Base-by-base conservation (phyloP, 2,113 vertebrate species). In the Aptenodytes forsteri region DNA sequence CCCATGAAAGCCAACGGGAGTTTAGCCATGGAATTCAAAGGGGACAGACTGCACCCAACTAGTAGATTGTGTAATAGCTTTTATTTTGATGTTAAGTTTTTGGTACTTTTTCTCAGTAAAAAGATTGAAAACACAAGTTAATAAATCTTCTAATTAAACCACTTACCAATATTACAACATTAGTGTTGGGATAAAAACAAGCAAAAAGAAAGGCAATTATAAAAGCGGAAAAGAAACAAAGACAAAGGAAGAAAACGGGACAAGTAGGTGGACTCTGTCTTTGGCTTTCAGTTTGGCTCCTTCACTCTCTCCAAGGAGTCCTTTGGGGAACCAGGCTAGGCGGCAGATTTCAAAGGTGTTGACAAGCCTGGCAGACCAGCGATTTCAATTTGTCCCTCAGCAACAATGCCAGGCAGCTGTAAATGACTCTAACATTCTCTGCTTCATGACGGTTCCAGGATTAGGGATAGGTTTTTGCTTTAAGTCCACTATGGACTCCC, bases 81-180 rank as follows among this genome's bases (percentile, higher is more conserved):
- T 97, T 96, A 89, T 97, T 95, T 93, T 96, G 70, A 91, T 89
- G 70, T 83, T 83, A 42, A 46, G 67, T 5, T 92, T 91, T 95
- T 49, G 66, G 62, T 90, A 65, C 30, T 91, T 96, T 83, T 97
- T 82, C 73, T 89, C 49, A 85, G 73, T 42, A 93, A 89, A 85
- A 96, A 75, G 38, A 89, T 64, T 95, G 86, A 92, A 96, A 97
- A 87, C 87, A 93, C 62, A 96, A 87, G 89, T 94, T 89, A 91
- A 93, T 93, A 96, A 91, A 92, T 92, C 58, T 72, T 96, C 83
- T 93, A 84, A 95, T 96, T 93, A 95, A 96, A 87, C 73, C 70
- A 89, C 73, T 95, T 97, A 94, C 78, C 54, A 77, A 95, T 88
- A 70, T 95, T 96, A 96, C 93, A 94, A 91, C 93, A 96, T 90